A percentile compares a stretch with the other conserved stretches of the same genome.
Conservation (phyloP, 2,113 vertebrate genomes). For the Dolichotis patagonum region DNA sequence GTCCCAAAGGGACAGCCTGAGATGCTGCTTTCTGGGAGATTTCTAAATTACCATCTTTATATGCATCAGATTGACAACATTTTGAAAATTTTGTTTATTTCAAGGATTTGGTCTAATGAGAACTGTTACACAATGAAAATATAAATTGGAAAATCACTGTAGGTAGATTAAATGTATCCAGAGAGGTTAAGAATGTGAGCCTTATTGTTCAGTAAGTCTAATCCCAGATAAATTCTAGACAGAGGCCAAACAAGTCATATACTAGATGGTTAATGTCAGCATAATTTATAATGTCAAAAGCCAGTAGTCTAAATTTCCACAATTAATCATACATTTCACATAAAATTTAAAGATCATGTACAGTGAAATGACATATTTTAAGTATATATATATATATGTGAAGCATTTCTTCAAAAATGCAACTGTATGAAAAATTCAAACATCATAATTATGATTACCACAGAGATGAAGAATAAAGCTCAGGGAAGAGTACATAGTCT, state of each 20-base stretch:
- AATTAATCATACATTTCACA: background rate
- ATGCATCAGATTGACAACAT: background rate
- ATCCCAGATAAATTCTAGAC: background rate
- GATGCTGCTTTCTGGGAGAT: too few relatives aligned
- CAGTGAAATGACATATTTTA: background rate
- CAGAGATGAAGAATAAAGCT: background rate
- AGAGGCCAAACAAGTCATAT: background rate
- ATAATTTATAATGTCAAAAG: background rate
- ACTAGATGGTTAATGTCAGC: background rate
- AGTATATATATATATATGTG: background rate
- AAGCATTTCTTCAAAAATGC: background rate
- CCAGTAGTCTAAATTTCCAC: background rate
- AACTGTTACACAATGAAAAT: background rate
- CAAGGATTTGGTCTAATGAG: background rate
- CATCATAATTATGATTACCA: background rate
- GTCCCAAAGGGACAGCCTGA: too few relatives aligned
- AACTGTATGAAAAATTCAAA: background rate
- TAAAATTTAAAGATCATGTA: background rate
- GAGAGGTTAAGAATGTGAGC: background rate
- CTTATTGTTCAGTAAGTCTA: background rate
- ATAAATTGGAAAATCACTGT: background rate
- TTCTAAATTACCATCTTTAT: background rate
- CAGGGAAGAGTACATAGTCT: background rate
- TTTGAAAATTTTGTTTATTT: background rate
- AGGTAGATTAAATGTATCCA: background rate